phyloP scores from a whole-genome alignment of 1,140 invertebrate genomes.

The Procambarus clarkii region DNA sequence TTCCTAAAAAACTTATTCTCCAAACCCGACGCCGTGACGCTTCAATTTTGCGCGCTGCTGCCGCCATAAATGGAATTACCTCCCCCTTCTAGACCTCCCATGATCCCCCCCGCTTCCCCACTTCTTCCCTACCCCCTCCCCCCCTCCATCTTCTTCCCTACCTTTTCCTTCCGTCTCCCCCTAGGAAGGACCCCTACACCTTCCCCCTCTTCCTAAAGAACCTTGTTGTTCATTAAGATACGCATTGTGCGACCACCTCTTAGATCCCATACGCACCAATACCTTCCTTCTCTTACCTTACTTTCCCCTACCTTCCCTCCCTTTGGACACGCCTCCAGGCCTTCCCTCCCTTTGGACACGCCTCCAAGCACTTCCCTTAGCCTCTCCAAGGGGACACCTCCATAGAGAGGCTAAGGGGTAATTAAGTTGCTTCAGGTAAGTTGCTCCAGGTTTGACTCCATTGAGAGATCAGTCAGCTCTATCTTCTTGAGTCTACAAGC shows the following conservation, averaged over 20 bases:
- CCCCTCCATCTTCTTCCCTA: neutral
- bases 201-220: too few relatives aligned
- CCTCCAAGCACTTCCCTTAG: too few relatives aligned
- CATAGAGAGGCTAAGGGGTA: too few relatives aligned
- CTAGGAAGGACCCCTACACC: neutral
- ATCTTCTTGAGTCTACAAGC: neutral
- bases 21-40: neutral
- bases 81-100: neutral
- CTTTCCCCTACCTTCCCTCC: neutral
- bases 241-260: too few relatives aligned
- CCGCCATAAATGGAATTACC: neutral
- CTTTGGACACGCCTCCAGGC: neutral
- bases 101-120: neutral
- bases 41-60: slow-evolving; percentile 21
- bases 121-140: neutral
- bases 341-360: neutral
- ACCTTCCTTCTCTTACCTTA: too few relatives aligned
- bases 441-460: too few relatives aligned
- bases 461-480: too few relatives aligned
- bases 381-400: too few relatives aligned
- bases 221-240: too few relatives aligned
- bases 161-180: neutral
- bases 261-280: too few relatives aligned
- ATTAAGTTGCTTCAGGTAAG: too few relatives aligned
- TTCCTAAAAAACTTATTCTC: neutral